These are phyloP conservation scores for Melanotaenia boesemani DNA, from an alignment of 2,797 vertebrate species.

Conservation along the genomic window DNA sequence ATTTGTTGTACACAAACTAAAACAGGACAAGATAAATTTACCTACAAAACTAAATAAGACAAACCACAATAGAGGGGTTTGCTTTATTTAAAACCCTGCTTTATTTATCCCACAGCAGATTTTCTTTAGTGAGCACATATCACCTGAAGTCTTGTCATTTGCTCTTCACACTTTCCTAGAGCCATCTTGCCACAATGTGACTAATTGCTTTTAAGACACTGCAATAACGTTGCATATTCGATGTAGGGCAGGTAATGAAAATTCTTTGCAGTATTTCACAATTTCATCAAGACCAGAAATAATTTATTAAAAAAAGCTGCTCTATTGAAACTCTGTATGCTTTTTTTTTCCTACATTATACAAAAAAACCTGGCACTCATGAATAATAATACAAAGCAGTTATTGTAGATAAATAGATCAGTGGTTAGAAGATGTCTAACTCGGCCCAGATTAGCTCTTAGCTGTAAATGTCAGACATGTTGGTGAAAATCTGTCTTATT, in stretches of 20 bases:
- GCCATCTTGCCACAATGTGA: constrained; percentile 45
- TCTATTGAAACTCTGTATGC: background rate
- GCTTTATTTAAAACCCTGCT: constrained; percentile 2
- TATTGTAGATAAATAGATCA: constrained; percentile 26
- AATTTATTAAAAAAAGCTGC: background rate
- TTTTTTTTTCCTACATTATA: constrained; percentile 15
- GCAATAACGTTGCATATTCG: constrained; percentile 37
- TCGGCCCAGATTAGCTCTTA: constrained; percentile 50
- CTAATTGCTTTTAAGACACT: constrained; percentile 44
- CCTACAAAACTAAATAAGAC: background rate
- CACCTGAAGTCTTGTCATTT: constrained; percentile 39
- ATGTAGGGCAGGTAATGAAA: constrained; percentile 28
- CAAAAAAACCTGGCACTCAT: constrained; percentile 13
- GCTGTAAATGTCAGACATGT: constrained; percentile 62
- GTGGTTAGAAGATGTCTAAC: constrained; percentile 30
- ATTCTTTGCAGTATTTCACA: constrained; percentile 1
- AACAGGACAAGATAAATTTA: background rate
- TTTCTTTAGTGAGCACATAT: constrained; percentile 27
- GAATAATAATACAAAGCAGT: constrained; percentile 2
- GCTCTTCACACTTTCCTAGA: constrained; percentile 45
- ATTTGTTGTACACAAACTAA: constrained; percentile 24
- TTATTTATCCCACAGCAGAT: constrained; percentile 24
- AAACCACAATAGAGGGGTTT: constrained; percentile 8
- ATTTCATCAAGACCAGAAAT: constrained; percentile 8
- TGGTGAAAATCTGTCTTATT: constrained; percentile 58